Evolutionary conservation across 2,797 vertebrate genomes (phyloP).

Genomic region (Gila robusta): DNA sequence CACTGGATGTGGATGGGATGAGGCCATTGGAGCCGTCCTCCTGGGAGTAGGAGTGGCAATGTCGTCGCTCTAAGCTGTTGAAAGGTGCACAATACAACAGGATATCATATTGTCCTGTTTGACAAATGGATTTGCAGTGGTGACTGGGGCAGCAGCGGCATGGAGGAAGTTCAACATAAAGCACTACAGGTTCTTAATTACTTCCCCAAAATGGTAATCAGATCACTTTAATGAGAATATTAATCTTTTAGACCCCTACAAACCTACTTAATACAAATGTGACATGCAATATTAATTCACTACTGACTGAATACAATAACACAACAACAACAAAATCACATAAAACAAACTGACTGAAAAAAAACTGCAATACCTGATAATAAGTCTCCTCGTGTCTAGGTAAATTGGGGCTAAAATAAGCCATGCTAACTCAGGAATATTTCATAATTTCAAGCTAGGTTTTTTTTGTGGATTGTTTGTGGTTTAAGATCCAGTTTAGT

Average conservation of each 20-base stretch:
- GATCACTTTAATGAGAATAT: constrained; percentile 11
- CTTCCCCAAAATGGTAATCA: constrained; percentile 17
- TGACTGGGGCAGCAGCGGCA: constrained; percentile 69
- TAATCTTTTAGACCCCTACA: not conserved
- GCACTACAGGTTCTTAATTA: constrained; percentile 25
- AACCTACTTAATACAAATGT: not conserved
- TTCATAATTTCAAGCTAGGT: not conserved
- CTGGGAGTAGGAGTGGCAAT: constrained; percentile 78
- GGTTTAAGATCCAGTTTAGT: not conserved
- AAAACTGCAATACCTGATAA: not conserved
- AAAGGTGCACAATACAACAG: constrained; percentile 83
- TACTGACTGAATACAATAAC: not conserved
- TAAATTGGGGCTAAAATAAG: not conserved
- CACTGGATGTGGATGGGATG: constrained; percentile 72
- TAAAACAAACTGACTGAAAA: not conserved
- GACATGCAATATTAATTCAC: not conserved
- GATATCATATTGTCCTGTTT: constrained; percentile 81
- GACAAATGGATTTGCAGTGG: constrained; percentile 82
- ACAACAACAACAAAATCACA: not conserved
- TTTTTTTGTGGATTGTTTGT: not conserved
- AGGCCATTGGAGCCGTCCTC: constrained; percentile 72
- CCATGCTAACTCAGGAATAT: not conserved
- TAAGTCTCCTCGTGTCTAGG: not conserved
- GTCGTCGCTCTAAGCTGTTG: constrained; percentile 81
- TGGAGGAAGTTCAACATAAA: constrained; percentile 25